Percentiles rank a stretch among this genome's conserved stretches.
phyloP scores from a whole-genome alignment of 1,140 invertebrate species.

The Hylaeus anthracinus region DNA sequence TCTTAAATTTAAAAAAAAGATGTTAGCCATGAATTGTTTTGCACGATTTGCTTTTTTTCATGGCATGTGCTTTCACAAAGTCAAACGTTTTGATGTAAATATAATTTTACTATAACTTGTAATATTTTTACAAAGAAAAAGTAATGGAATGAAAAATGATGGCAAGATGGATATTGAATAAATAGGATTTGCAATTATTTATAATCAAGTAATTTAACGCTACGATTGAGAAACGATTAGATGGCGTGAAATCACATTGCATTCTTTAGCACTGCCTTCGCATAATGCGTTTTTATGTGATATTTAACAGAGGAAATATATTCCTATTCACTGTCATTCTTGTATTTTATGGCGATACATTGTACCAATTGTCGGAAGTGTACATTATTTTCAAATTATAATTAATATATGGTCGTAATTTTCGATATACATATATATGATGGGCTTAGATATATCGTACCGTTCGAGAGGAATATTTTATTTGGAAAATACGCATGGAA shows the following conservation, averaged over 20 bases:
- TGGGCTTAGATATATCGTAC: background rate
- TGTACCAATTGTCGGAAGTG: background rate
- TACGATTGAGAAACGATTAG: constrained; percentile 3
- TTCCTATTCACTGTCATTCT: constrained; percentile 4
- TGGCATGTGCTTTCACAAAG: background rate
- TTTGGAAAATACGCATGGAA: background rate
- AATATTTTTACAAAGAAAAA: background rate
- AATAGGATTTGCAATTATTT: background rate
- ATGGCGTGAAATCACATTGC: constrained; percentile 20
- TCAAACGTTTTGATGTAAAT: background rate
- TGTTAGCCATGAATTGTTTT: background rate
- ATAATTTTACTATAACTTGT: background rate
- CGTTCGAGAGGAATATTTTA: background rate
- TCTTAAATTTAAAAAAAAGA: background rate
- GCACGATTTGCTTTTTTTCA: background rate
- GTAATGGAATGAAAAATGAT: background rate
- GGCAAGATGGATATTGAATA: background rate
- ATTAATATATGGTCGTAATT: background rate
- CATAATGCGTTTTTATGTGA: constrained; percentile 43
- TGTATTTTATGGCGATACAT: constrained; percentile 21
- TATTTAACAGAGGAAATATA: constrained; percentile 32
- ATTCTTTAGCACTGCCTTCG: constrained; percentile 56
- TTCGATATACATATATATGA: background rate
- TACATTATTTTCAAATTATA: constrained; percentile 4
- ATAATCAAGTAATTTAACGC: constrained; percentile 12